Conservation (phyloP, 2,113 vertebrate species). For the Oxyruncus cristatus region DNA sequence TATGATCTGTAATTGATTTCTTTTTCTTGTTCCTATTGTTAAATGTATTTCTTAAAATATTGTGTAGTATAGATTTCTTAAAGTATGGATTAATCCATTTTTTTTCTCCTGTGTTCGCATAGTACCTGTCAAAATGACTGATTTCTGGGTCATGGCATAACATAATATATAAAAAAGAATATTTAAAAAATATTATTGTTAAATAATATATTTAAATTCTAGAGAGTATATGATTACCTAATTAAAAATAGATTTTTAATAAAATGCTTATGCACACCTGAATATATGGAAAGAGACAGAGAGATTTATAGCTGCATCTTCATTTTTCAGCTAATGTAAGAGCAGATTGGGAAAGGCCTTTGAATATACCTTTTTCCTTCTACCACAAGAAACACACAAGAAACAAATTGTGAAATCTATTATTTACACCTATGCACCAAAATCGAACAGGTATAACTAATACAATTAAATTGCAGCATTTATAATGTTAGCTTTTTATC, state of each 20-base stretch:
- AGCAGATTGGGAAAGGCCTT: neutral
- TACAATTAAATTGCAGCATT: neutral
- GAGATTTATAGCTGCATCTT: neutral
- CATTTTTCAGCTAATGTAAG: neutral
- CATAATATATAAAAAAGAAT: neutral
- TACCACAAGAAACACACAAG: neutral
- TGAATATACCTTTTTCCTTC: neutral
- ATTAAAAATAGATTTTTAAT: neutral
- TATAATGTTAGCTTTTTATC: neutral
- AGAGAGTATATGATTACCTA: neutral
- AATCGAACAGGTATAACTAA: neutral
- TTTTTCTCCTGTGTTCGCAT: neutral
- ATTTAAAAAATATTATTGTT: neutral
- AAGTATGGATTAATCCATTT: fast-evolving
- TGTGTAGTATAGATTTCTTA: neutral
- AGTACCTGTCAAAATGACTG: neutral
- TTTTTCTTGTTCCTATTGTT: neutral
- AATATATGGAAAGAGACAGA: neutral
- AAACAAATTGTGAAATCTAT: neutral
- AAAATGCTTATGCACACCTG: fast-evolving
- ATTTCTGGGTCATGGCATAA: neutral
- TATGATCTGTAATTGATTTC: neutral
- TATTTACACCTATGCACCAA: neutral
- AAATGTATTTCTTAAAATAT: neutral
- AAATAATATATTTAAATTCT: neutral